Base-by-base conservation (phyloP, 2,797 vertebrate genomes). In the Notamacropus eugenii region DNA sequence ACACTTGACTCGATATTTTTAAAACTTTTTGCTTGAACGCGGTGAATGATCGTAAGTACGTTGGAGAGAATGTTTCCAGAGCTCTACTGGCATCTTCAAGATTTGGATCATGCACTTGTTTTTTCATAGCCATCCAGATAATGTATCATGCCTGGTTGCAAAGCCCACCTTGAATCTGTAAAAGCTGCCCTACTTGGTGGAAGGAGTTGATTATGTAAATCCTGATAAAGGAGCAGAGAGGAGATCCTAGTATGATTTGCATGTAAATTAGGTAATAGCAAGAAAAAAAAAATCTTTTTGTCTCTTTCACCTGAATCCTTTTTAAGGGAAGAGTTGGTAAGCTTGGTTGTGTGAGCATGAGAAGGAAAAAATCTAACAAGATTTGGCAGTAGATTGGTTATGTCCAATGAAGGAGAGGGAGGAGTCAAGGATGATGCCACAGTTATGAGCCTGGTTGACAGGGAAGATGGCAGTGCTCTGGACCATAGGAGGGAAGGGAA, bases 11-110 rank as follows among this genome's bases (percentile, higher is more conserved):
- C 6, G 4, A 16, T 8, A 22, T 40, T 19, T 34, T 62, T 62
- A 34, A 62, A 62, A 34, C 59, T 34, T 67, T 67, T 74, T 40
- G 14, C 67, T 40, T 8, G 34, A 74, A 46, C 2, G 8, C 46
- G 74, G n/a, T 8, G n/a, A 40, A 8, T 0, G 9, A 2, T 16
- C 34, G 5, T 5, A 22, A 67, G 27, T 22, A n/a, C 13, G 0
- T 74, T 22, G n/a, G 16, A 74, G n/a, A 40, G 67, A 74, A 22
- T 8, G 16, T 74, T n/a, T 14, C 31, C 31, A 74, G 13, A 74
- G 6, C 40, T 46, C 10, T 40, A 0, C 62, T n/a, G 13, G 62
- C 19, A 3, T 40, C 40, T 8, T 40, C n/a, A 24, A 10, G 74
- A 24, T 40, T 10, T 24, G 74, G 2, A 5, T 46, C 0, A 8